Base-by-base conservation (phyloP, 2,888 invertebrate species). In the Cryptophagus acutangulus region DNA sequence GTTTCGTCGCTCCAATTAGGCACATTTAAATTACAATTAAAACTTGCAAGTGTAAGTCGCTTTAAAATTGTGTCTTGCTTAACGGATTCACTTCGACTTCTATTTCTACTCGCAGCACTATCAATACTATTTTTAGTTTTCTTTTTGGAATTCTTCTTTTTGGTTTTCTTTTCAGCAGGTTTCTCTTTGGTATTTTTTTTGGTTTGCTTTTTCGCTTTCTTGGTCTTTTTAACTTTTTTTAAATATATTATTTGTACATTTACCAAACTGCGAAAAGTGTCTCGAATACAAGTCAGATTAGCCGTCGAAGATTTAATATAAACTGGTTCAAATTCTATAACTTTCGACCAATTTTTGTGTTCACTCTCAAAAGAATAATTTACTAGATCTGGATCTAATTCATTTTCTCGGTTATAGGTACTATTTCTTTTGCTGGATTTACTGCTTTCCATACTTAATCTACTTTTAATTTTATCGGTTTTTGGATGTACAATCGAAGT, bases 1-100 rank as follows among this genome's bases (percentile, higher is more conserved):
- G 68, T 67, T 1, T 65, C 55, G 31, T 76, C 75, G 40, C 74
- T 76, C 78, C 79, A 78, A 56, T 75, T 74, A 0, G 72, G 67
- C 5, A 50, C 58, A 34, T 58, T 64, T 9, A 78, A 63, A 1
- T 68, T 53, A 45, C 77, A 77, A 38, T 58, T 66, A 38, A 78
- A 70, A 4, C 70, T 71, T 1, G 75, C 76, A 9, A 79, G 43
- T 1, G 68, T 70, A 2, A 64, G 40, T 45, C 57, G 61, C 37
- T 65, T 61, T 12, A 64, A 16, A 38, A 69, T 58, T 3, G 34
- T 52, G 48, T 64, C 61, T 29, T 45, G 14, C 13, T 35, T 17
- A 4, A 4, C 18, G 20, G 15, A 4, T 6, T 18, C 9, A 20
- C 3, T 4, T 5, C 9, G 6, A 8, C 6, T 8, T 20, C 6